Evolutionary conservation across 1,140 invertebrate species (phyloP).

Genomic region (Proctacanthus coquilletti): DNA sequence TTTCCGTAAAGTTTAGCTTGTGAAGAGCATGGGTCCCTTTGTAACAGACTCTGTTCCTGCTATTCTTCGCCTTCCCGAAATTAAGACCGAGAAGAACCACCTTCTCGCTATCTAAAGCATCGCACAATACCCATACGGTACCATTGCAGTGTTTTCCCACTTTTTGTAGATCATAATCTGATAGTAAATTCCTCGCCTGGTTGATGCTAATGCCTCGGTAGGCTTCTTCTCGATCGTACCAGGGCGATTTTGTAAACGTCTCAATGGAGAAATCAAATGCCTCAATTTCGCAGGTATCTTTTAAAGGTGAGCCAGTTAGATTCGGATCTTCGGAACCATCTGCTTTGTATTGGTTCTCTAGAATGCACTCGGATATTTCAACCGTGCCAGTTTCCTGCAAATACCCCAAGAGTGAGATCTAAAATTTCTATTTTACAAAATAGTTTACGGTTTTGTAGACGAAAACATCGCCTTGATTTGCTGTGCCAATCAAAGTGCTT

Average conservation of each 20-base stretch:
- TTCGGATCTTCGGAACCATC: too few species aligned
- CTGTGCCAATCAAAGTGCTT: too few species aligned
- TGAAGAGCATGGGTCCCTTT: constrained; percentile 15
- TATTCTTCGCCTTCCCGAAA: constrained; percentile 12
- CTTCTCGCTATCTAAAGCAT: constrained; percentile 14
- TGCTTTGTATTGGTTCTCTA: too few species aligned
- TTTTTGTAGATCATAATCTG: constrained; percentile 13
- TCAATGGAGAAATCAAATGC: constrained; percentile 20
- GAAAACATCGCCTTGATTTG: too few species aligned
- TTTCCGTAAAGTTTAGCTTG: constrained; percentile 10
- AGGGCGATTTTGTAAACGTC: constrained; percentile 13
- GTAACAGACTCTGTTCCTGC: constrained; percentile 17
- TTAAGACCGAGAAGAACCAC: constrained; percentile 20
- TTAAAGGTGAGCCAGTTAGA: constrained; percentile 24
- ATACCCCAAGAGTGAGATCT: too few species aligned
- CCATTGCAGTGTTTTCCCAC: constrained; percentile 9
- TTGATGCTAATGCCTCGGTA: constrained; percentile 15
- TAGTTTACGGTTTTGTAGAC: too few species aligned
- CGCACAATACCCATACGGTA: constrained; percentile 23
- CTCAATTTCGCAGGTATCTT: constrained; percentile 22
- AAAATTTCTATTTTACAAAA: too few species aligned
- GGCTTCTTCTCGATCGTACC: constrained; percentile 21
- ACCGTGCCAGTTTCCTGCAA: too few species aligned
- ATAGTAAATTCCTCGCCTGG: constrained; percentile 15
- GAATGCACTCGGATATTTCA: too few species aligned